These are phyloP conservation scores for Seira musarum DNA, from an alignment of 2,888 invertebrate genomes.

Conservation along the genomic window DNA sequence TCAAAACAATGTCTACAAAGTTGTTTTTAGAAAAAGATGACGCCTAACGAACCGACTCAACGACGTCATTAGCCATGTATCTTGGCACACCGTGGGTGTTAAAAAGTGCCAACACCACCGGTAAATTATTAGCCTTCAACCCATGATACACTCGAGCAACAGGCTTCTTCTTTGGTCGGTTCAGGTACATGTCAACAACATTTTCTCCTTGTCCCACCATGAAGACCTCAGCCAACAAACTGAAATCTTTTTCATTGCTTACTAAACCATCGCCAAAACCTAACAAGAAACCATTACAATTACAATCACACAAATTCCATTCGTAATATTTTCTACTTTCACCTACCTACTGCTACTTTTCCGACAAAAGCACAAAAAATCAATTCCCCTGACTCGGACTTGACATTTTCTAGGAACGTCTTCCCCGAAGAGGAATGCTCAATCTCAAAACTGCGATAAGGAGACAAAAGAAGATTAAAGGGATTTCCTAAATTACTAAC, in stretches of 20 bases:
- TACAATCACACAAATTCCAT: background rate
- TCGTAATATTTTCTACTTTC: background rate
- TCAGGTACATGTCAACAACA: conserved; percentile 58
- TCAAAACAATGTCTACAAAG: too few relatives aligned
- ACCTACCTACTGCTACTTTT: conserved; percentile 62
- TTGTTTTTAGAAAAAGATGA: background rate
- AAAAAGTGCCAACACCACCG: conserved; percentile 58
- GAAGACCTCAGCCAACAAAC: conserved; percentile 49
- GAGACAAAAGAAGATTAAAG: conserved; percentile 6
- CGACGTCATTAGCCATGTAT: conserved; percentile 56
- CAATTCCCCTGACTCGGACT: conserved; percentile 12
- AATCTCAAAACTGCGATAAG: conserved; percentile 52
- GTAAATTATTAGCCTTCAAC: conserved; percentile 15
- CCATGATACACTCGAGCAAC: conserved; percentile 48
- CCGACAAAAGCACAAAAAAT: conserved; percentile 62
- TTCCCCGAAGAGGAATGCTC: conserved; percentile 51
- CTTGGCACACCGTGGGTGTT: conserved; percentile 61
- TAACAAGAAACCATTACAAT: conserved; percentile 15
- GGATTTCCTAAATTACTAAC: background rate
- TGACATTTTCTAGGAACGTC: conserved; percentile 37
- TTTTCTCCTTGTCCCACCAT: conserved; percentile 62
- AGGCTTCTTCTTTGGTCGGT: conserved; percentile 52
- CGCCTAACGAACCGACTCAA: conserved; percentile 46
- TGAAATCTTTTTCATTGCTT: conserved; percentile 36
- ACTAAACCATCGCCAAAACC: conserved; percentile 64